Conservation (phyloP, 1,140 invertebrate species). For the Portunus trituberculatus region DNA sequence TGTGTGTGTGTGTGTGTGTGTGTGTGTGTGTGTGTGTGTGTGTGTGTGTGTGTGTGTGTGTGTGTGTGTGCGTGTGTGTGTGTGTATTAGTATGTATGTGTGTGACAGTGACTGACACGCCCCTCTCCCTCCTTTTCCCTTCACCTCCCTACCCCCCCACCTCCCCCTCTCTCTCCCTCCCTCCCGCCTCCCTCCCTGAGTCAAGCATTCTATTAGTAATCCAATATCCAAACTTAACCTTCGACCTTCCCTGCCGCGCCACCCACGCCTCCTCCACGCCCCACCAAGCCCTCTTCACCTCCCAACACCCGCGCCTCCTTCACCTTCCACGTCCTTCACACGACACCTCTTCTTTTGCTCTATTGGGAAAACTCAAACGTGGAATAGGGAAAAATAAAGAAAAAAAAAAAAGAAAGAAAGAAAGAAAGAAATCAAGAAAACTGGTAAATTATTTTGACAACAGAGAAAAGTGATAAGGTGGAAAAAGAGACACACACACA, state of each 20-base stretch:
- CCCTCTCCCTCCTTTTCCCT: not conserved
- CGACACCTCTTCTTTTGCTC: not conserved
- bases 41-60: conserved; percentile 43
- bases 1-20: conserved; percentile 41
- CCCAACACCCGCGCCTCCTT: not conserved
- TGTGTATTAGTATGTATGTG: not conserved
- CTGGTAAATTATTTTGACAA: not conserved
- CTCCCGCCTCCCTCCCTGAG: not conserved
- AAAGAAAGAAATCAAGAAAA: not conserved
- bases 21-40: conserved; percentile 43
- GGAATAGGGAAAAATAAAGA: conserved; percentile 15
- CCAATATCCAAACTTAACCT: not conserved
- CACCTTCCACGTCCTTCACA: not conserved
- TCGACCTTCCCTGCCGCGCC: not conserved
- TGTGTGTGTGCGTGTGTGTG: conserved; percentile 36
- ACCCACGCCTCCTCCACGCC: not conserved
- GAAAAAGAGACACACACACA: not conserved
- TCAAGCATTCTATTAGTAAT: not conserved
- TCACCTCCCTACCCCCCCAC: not conserved
- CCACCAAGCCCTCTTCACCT: not conserved
- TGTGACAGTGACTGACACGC: not conserved
- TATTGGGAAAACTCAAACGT: not conserved
- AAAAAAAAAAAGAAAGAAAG: conserved; percentile 27
- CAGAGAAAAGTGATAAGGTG: not conserved
- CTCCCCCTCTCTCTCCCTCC: not conserved